Conservation (phyloP, 2,888 invertebrate species). For the Xanthia icteritia region DNA sequence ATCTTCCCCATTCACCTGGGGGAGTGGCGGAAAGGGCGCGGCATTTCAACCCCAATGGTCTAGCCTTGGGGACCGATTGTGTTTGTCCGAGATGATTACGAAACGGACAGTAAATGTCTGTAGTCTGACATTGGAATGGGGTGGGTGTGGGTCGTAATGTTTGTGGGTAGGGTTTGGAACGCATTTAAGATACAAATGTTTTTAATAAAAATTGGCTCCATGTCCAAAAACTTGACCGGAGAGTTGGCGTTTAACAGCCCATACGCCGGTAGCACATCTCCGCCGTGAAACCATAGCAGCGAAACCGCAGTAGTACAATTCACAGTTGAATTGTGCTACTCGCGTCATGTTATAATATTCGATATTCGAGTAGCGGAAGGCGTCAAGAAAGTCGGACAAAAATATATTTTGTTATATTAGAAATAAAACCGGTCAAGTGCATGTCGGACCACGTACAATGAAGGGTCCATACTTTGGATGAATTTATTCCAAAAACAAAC, state of each 20-base stretch:
- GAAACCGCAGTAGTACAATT: no score
- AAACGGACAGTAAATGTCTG: slow-evolving; percentile 43
- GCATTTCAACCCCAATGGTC: slow-evolving; percentile 63
- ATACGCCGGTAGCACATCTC: no score
- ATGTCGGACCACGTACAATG: no score
- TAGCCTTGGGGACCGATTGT: slow-evolving; percentile 57
- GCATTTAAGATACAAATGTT: not conserved
- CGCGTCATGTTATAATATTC: no score
- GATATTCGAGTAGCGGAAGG: no score
- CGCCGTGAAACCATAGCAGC: no score
- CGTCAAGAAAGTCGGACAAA: no score
- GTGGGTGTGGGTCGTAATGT: not conserved
- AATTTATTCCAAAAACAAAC: no score
- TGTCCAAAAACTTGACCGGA: not conserved
- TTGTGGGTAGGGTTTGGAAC: not conserved
- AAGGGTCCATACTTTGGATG: no score
- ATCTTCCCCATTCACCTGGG: slow-evolving; percentile 48
- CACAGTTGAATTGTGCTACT: no score
- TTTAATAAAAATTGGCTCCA: not conserved
- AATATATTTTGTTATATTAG: no score
- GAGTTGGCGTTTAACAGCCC: not conserved
- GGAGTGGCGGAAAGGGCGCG: slow-evolving; percentile 75
- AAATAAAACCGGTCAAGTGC: no score
- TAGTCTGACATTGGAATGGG: slow-evolving; percentile 35
- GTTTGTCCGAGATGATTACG: slow-evolving; percentile 52